phyloP scores from a whole-genome alignment of 2,113 vertebrate species.

The Psilopsiagon aurifrons region DNA sequence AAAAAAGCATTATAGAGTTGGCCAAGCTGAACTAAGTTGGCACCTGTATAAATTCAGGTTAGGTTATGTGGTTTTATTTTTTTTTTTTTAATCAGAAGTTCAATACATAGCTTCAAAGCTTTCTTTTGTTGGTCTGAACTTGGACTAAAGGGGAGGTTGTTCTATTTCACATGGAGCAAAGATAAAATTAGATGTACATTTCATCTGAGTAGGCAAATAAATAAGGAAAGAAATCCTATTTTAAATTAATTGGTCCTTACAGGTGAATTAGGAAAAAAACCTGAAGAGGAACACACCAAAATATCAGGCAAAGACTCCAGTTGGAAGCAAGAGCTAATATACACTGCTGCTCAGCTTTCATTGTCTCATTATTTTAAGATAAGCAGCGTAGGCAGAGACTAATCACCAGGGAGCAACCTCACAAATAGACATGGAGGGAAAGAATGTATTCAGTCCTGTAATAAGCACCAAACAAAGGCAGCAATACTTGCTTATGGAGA shows the following conservation, averaged over 20 bases:
- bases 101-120: neutral
- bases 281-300: neutral
- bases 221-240: neutral
- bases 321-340: neutral
- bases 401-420: neutral
- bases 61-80: neutral
- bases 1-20: neutral
- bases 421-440: neutral
- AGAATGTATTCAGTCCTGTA: neutral
- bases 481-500: neutral
- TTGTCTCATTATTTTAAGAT: neutral
- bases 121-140: neutral
- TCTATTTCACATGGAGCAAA: neutral
- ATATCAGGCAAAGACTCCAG: neutral
- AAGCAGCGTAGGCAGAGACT: neutral
- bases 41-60: conserved; percentile 23
- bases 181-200: neutral
- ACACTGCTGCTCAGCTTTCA: neutral
- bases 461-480: neutral
- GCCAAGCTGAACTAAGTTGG: conserved; percentile 21
- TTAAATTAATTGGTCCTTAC: neutral
- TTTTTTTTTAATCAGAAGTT: neutral
- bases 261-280: neutral
- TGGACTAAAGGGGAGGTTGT: neutral
- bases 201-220: neutral